Evolutionary conservation across 2,888 invertebrate species (phyloP), one percentile per base, ranked within the genome.

Genomic region (Folsomia manolachei): DNA sequence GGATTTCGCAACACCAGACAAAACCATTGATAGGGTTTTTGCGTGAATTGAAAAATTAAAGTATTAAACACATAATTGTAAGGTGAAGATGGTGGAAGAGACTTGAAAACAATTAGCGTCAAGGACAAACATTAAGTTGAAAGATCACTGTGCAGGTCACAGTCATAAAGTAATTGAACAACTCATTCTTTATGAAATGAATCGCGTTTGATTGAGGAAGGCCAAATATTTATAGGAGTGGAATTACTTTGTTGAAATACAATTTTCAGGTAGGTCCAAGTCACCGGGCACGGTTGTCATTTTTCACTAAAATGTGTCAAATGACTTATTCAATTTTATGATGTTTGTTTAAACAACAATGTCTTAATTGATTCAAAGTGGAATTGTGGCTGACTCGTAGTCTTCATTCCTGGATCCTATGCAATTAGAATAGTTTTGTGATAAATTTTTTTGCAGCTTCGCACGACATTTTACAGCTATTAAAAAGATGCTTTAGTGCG

Each of bases 31-130:
- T 19, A 56, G 21, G 21, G 56, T 56, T 19, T 18, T 21, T 56
- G 18, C 7, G n/a, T 21, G 56, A 56, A 18, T 21, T 56, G 18
- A 56, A 56, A 56, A 56, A 21, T 19, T 56, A 4, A 56, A 56
- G 18, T 56, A 21, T 56, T 56, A n/a, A n/a, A n/a, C 21, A 7
- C 19, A 19, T 19, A 51, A 51, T 9, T 11, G 18, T 19, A 19
- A 56, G 21, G 56, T 56, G 56, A 56, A 21, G 18, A 56, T 56
- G 21, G 18, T 4, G 7, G 7, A 19, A n/a, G 56, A 21, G 19
- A 56, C 56, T 56, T 4, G 56, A 56, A 39, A 56, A 56, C 56
- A 56, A 56, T 56, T 56, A 56, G 56, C 56, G 19, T 56, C 11
- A 56, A 56, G 56, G 21, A 14, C 56, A 19, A 56, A 39, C 14